Base-by-base conservation (phyloP, 2,113 vertebrate species). In the Myrmecobius fasciatus region DNA sequence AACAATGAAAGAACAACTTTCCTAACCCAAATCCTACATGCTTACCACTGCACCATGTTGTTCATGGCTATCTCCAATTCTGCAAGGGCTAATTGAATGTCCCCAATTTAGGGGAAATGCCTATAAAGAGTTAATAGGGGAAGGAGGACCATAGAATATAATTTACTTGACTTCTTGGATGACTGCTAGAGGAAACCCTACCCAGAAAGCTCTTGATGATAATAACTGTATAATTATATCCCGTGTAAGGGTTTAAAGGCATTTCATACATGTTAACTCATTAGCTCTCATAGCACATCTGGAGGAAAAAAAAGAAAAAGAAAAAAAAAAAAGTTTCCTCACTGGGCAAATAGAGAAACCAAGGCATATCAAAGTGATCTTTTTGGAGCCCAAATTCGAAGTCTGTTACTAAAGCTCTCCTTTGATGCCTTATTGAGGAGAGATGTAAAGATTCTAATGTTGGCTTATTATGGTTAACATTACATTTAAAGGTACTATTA, bases 121-220 rank as follows among this genome's bases (percentile, higher is more conserved):
- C 94, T 91, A 60, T 95, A 98, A 98, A 98, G 98, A 98, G 98
- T 97, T 98, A 98, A 98, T 94, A 95, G 96, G 96, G 97, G 97
- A 97, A 95, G 89, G 96, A 97, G 97, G 98, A 96, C 96, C 98
- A 97, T 97, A 98, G 97, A 97, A 97, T 97, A 93, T 98, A 98
- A 98, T 98, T 98, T 98, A 98, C 98, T 97, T 96, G 95, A 95
- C 92, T 90, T 89, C 26, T 89, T n/a, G 46, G 48, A 25, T 49
- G 47, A 46, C 95, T 93, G 92, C 89, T 91, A 36, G 88, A 92
- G 93, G 91, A 93, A 93, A 93, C 52, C 94, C 89, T 96, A 95
- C 96, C 97, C 97, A 97, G 97, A 96, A 97, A 94, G 95, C 94
- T 49, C 3, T 12, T 91, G 94, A 91, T 49, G 92, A 92, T 92